Base-by-base conservation (phyloP, 2,113 vertebrate species). In the Bostrychus sinensis region DNA sequence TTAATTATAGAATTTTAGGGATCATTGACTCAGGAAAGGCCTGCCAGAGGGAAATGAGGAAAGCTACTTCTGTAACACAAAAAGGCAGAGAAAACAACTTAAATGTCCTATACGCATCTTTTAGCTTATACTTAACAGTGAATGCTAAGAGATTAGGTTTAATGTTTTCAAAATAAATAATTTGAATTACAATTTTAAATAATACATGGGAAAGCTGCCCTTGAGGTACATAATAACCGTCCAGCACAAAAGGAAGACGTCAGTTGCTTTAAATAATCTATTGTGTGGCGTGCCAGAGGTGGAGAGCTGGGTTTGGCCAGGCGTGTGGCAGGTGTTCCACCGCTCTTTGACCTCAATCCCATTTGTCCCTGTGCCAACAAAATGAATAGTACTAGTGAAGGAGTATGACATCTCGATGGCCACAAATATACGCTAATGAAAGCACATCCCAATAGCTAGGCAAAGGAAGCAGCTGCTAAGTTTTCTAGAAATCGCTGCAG, bases 261-360 rank as follows among this genome's bases (percentile, higher is more conserved):
- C 25, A 2, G 16, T 46, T 51, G 75, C 50, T 66, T 66, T 36
- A 30, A 50, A 74, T 62, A 45, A 70, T 58, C 42, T 60, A 26
- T 51, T 75, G 61, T 37, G 60, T 53, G 32, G n/a, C 9, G 36
- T 23, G 48, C 55, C 68, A 65, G 54, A 63, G 72, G 68, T 67
- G 70, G 46, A 62, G 46, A 23, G 66, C 55, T 32, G 59, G 61
- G 39, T 46, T 46, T 42, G 42, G 53, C 64, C 55, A 30, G 41
- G 55, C 71, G 55, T 50, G 45, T 73, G 55, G 74, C 78, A 84
- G 77, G 75, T 75, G 75, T 77, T 80, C 59, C 32, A 45, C 48
- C 51, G 72, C 25, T 66, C 72, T 55, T 17, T 78, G 81, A 88
- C 73, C 87, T 82, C 72, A 80, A 85, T 78, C 80, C 66, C 20